Evolutionary conservation across 1,140 invertebrate species (phyloP), one percentile per base, ranked within the genome.

Genomic region (Brachionus plicatilis): DNA sequence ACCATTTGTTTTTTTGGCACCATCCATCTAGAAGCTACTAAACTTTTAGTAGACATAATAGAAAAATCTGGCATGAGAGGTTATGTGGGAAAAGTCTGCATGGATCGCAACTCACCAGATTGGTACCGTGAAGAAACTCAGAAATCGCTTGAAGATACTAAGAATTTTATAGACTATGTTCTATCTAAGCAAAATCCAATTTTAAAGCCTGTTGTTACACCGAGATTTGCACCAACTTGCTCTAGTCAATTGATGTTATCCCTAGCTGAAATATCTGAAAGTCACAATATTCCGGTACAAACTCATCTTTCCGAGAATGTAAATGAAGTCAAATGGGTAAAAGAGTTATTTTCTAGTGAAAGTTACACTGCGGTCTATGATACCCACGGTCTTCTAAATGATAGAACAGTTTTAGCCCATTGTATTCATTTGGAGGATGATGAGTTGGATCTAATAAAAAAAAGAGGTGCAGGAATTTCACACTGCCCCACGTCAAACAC

Each of bases 401-500:
- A 92, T 24, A 94, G 93, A 90, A 93, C 93, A 17, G 87, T 94
- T 24, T 89, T 96, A 90, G 95, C 94, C 3, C 95, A 97, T 88
- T 94, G 92, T 17, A 90, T 96, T 41, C 91, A 95, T 89, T 88
- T 96, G 17, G 90, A 89, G 24, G 92, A 94, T 60, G 88, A 90
- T 7, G 95, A 96, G 89, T 89, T 95, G 8, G 85, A 90, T n/a
- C 84, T 94, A 11, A 87, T 97, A n/a, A 90, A 90, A 37, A 83
- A 90, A 24, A 90, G 90, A 68, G 91, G 91, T 4, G 92, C 92
- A 12, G 92, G 93, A 2, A 88, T 96, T 9, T 92, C 94, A 3
- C 95, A 96, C 88, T 97, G 95, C 88, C 94, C 95, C 0, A 92
- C 93, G 56, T 96, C 95, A 7, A 97, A 97, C 88, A 93, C 92